phyloP scores from a whole-genome alignment of 1,140 invertebrate genomes.

The Sesamia nonagrioides region DNA sequence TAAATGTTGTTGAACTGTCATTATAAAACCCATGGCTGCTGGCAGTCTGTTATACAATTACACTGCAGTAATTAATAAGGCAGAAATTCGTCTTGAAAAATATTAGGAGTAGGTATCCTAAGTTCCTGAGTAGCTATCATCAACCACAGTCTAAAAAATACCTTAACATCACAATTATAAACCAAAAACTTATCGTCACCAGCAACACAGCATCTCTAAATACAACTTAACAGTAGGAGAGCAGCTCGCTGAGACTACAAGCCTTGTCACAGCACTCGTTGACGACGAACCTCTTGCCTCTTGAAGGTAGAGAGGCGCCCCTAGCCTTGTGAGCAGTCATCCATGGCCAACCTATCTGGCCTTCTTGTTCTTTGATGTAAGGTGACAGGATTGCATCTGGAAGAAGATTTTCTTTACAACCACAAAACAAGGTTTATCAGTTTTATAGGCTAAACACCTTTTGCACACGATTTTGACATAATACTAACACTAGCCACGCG shows the following conservation, averaged over 20 bases:
- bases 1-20: too few species aligned
- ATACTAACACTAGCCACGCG: too few species aligned
- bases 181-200: background rate
- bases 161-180: background rate
- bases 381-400: conserved; percentile 65
- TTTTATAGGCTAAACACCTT: too few species aligned
- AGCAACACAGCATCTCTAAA: background rate
- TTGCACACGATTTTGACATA: too few species aligned
- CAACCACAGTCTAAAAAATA: background rate
- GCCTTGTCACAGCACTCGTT: conserved; percentile 81
- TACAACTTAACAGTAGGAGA: conserved; percentile 65
- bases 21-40: too few species aligned
- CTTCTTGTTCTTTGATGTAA: conserved; percentile 66
- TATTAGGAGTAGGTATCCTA: too few species aligned
- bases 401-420: conserved; percentile 33
- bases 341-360: conserved; percentile 61
- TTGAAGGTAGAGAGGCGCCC: conserved; percentile 56
- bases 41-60: too few species aligned
- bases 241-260: conserved; percentile 73
- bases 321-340: conserved; percentile 65
- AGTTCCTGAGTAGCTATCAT: too few species aligned
- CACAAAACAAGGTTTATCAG: too few species aligned
- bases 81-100: too few species aligned
- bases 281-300: conserved; percentile 72
- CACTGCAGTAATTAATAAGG: too few species aligned